Evolutionary conservation across 2,888 invertebrate genomes (phyloP), one percentile per base, ranked within the genome.

Genomic region (Drosophila melanosoma): DNA sequence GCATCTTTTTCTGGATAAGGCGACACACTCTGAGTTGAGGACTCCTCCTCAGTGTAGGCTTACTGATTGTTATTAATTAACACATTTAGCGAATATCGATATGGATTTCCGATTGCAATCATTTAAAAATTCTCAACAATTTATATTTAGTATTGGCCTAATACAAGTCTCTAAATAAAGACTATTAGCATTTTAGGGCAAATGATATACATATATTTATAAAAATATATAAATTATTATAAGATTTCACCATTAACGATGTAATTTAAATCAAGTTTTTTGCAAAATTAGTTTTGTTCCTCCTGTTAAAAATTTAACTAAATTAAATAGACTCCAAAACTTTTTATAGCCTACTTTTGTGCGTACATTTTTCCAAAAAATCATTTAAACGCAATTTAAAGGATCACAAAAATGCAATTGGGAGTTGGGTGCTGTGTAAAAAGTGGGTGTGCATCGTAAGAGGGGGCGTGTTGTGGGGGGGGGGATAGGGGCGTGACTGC

Each of bases 381-480:
- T 77, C 69, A 86, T 77, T 72, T 66, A 20, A 81, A 71, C 69
- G 66, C 70, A 71, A 79, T 87, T 87, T 63, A 6, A 51, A 79
- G 79, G n/a, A 10, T 29, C 33, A 63, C 51, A 42, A 56, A 64
- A 71, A 52, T 51, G 65, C 62, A 29, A 40, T 23, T 17, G 29
- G 40, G 26, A n/a, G 23, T 38, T 23, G 12, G 48, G 2, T 12
- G 23, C 2, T 10, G 15, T 29, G 23, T 1, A 2, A 33, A 33
- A 33, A 15, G 20, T 5, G 10, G 20, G 15, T 2, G 40, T 15
- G 32, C 11, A 42, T 15, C 8, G 17, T 40, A 45, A 23, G 49
- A 51, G 49, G 29, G 38, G 7, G 3, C 15, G 0, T 6, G 36
- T 12, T 15, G 23, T 11, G 42, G 8, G 2, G 20, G 15, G 15